These are phyloP conservation scores for Brachionus plicatilis DNA, from an alignment of 1,140 invertebrate species.

Conservation along the genomic window DNA sequence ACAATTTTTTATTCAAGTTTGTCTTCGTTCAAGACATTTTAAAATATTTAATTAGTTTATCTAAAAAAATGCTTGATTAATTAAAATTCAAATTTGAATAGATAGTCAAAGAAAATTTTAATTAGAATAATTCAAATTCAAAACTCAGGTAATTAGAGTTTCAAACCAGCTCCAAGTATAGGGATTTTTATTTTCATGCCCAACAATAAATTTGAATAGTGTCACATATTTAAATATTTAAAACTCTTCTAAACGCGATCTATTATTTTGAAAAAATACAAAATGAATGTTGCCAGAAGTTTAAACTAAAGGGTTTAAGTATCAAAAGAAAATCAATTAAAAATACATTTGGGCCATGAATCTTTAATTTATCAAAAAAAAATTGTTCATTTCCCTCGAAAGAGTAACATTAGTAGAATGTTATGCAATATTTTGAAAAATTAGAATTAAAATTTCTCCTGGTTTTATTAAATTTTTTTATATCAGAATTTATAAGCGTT, in stretches of 20 bases:
- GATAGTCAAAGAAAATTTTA: neutral
- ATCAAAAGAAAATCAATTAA: neutral
- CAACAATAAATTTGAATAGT: neutral
- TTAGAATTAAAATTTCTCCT: neutral
- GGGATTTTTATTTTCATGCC: neutral
- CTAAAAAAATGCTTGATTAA: slow-evolving; percentile 21
- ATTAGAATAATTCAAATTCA: neutral
- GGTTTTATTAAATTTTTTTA: neutral
- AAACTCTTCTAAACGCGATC: too few species aligned
- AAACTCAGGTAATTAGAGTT: neutral
- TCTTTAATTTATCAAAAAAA: neutral
- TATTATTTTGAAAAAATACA: too few species aligned
- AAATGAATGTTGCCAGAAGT: neutral
- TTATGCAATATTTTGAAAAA: neutral
- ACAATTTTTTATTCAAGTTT: neutral
- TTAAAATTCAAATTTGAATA: slow-evolving; percentile 22
- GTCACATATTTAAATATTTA: too few species aligned
- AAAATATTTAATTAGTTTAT: neutral
- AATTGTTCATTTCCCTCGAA: neutral
- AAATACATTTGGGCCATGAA: neutral
- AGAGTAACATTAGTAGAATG: neutral
- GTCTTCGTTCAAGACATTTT: slow-evolving; percentile 8
- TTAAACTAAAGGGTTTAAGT: neutral
- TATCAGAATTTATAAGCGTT: neutral
- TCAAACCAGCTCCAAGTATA: neutral